Evolutionary conservation across 1,140 invertebrate genomes (phyloP), one percentile per base, ranked within the genome.

Genomic region (Atopsyche davidsoni): DNA sequence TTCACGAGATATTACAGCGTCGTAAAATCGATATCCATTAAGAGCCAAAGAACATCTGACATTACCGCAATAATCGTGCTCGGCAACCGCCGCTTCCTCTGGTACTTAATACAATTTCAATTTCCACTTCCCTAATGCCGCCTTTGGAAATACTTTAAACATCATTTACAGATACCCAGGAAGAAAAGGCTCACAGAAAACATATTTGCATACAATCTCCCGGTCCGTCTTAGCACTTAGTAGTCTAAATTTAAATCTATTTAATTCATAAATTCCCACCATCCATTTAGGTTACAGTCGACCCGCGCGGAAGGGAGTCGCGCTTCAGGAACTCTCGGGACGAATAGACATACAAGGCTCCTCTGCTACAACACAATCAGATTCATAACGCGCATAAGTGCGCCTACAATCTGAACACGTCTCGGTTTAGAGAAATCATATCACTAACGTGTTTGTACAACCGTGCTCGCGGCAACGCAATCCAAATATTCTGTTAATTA

Each of bases 201-300:
- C 51, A 57, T 53, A 57, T 57, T 57, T 57, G 55, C 55, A 57
- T 57, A 53, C 50, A 57, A 57, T 46, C 50, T 52, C 55, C 41
- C 46, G 31, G 51, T 51, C 46, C 51, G 51, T 57, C 51, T 57
- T 57, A 53, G 55, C 55, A 57, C 55, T 57, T 57, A 57, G 51
- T 46, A 53, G 42, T 53, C 46, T 41, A 57, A 57, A 53, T 57
- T 53, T 53, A 53, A 57, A 57, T 53, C 51, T 53, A 57, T 57
- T 57, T 53, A 57, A 53, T 57, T 57, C 50, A 53, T 53, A 57
- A 51, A 53, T 53, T 57, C 55, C 51, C 51, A 57, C 55, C 55
- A 57, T 53, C 55, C 55, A 57, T 57, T 57, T 53, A 31, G 40
- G 46, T 13, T 57, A 45, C 46, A 53, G 55, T 44, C 25, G 40